phyloP scores from a whole-genome alignment of 2,797 vertebrate species.

The Argentina silus region DNA sequence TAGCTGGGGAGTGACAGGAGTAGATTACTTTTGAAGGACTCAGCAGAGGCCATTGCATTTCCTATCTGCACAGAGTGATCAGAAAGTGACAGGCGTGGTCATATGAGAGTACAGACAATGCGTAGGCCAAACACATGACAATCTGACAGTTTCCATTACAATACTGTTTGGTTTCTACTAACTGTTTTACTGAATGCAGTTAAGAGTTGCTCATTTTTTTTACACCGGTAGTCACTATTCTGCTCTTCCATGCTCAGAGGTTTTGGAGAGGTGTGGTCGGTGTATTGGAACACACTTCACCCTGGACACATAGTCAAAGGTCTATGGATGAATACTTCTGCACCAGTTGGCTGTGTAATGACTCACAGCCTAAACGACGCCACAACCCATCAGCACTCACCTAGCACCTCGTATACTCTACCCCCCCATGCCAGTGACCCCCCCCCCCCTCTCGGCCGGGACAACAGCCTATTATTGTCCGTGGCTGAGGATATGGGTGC shows the following conservation, averaged over 20 bases:
- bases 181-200: too few species aligned
- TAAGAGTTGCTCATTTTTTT: too few species aligned
- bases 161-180: background rate
- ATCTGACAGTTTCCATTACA: background rate
- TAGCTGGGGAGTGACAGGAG: slow-evolving; percentile 31
- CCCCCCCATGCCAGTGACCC: background rate
- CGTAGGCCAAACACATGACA: slow-evolving; percentile 47
- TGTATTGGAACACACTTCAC: slow-evolving; percentile 9
- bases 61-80: slow-evolving; percentile 42
- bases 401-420: background rate
- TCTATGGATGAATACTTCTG: slow-evolving; percentile 25
- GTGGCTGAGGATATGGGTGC: background rate
- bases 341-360: slow-evolving; percentile 38
- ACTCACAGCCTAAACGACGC: background rate
- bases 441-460: too few species aligned
- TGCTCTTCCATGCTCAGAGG: background rate
- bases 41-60: slow-evolving; percentile 48
- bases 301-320: background rate
- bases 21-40: slow-evolving; percentile 57
- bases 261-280: background rate
- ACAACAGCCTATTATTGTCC: background rate
- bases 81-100: slow-evolving; percentile 51
- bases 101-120: background rate
- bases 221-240: background rate
- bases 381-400: background rate